These are phyloP conservation scores for Oreochromis niloticus DNA, from an alignment of 2,113 vertebrate species.

Conservation along the genomic window DNA sequence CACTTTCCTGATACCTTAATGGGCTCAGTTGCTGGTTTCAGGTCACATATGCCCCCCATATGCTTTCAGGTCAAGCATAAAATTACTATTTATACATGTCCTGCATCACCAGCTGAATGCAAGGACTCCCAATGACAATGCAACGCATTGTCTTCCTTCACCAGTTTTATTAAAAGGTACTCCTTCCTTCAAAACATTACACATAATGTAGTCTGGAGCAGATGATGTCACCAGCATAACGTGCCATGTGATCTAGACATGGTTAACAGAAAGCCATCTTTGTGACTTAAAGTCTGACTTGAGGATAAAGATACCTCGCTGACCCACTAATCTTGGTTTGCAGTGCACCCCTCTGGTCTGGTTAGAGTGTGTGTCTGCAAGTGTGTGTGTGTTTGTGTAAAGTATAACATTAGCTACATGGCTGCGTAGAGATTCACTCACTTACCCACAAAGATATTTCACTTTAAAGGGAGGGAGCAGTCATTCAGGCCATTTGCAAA, in stretches of 20 bases:
- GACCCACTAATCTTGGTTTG: neutral
- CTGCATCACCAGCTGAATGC: neutral
- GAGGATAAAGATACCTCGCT: neutral
- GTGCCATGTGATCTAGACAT: neutral
- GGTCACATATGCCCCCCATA: neutral
- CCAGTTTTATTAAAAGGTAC: neutral
- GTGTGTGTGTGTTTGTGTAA: neutral
- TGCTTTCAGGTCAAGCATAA: neutral
- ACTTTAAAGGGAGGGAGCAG: constrained; percentile 59
- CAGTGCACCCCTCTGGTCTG: neutral
- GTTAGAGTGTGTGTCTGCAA: neutral
- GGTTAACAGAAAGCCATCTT: neutral
- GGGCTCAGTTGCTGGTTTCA: neutral
- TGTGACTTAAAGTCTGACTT: neutral
- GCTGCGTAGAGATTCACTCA: constrained; percentile 12
- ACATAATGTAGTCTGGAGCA: neutral
- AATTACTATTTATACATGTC: neutral
- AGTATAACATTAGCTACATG: constrained; percentile 35
- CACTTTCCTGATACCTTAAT: neutral
- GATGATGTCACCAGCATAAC: neutral
- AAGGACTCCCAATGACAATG: neutral
- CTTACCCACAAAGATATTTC: constrained; percentile 11
- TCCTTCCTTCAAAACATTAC: neutral
- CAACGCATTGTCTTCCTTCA: neutral
- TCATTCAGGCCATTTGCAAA: neutral